Conservation (phyloP, 2,797 vertebrate species). For the Glyptemys insculpta region DNA sequence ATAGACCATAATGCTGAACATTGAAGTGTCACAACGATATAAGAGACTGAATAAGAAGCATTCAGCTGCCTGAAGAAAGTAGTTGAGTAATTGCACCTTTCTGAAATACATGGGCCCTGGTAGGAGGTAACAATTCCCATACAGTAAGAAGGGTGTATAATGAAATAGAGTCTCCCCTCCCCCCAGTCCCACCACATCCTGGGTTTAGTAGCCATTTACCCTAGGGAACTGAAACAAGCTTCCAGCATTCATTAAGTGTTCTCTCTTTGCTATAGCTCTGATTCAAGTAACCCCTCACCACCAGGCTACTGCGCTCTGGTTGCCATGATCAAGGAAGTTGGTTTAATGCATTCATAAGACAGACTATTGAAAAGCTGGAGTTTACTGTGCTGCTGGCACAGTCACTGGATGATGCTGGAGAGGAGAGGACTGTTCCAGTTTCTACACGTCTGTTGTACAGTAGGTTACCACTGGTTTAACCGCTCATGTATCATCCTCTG, state of each 20-base stretch:
- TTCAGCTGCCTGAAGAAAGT: constrained; percentile 17
- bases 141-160: constrained; percentile 9
- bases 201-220: constrained; percentile 41
- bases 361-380: not conserved
- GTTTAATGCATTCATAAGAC: not conserved
- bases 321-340: not conserved
- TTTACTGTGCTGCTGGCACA: not conserved
- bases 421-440: not conserved
- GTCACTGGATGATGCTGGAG: not conserved
- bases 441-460: constrained; percentile 6
- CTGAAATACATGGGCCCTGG: not conserved
- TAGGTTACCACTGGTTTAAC: constrained; percentile 30
- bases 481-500: constrained; percentile 24
- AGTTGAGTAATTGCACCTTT: constrained; percentile 57
- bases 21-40: constrained; percentile 54
- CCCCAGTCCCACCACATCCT: not conserved
- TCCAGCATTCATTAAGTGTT: constrained; percentile 62
- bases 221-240: constrained; percentile 2
- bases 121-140: constrained; percentile 33
- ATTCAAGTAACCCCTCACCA: constrained; percentile 10
- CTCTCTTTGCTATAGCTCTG: constrained; percentile 17
- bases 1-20: constrained; percentile 11
- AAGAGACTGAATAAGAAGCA: constrained; percentile 34
- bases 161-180: constrained; percentile 26
- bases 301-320: not conserved